Evolutionary conservation across 2,797 vertebrate species (phyloP), one percentile per base, ranked within the genome.

Genomic region (Acomys russatus): DNA sequence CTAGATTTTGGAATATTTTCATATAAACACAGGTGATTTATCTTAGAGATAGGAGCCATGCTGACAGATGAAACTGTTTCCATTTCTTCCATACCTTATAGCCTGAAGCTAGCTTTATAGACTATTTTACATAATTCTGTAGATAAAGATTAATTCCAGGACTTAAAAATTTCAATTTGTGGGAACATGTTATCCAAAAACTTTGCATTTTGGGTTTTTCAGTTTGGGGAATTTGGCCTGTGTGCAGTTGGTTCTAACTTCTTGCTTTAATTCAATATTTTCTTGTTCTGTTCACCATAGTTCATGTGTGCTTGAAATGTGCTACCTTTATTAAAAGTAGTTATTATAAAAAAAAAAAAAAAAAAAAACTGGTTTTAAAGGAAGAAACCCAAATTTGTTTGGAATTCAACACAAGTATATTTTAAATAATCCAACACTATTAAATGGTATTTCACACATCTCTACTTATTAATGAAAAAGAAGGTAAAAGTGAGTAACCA

Each of bases 261-360:
- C 20, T 28, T 73, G 9, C 2, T 63, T 33, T 49, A 35, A 6
- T 14, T 83, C 22, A 25, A 9, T 70, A 33, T 76, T 94, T 94
- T 94, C 79, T 88, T 88, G 25, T 22, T 56, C 0, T 91, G 25
- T 85, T n/a, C 23, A 94, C 30, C 84, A 30, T 25, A 91, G 4
- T 84, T 82, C 35, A 2, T 77, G 1, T 71, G 14, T 88, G 70
- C 56, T 56, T 63, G 83, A n/a, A 77, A 90, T 94, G 49, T n/a
- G 17, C 23, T 90, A 70, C 20, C 28, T 82, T 23, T 9, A 28
- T 54, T 30, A 59, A 22, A 92, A 91, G 49, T 90, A 23, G 80
- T 79, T 71, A 91, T 88, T 76, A 92, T 49, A 59, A 17, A 91
- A 87, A 84, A 59, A 80, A 86, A 88, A 91, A 63, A n/a, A n/a